phyloP scores from a whole-genome alignment of 30 jellyfish, hydroid and myxozoan genomes.

The Aurelia sp. region DNA sequence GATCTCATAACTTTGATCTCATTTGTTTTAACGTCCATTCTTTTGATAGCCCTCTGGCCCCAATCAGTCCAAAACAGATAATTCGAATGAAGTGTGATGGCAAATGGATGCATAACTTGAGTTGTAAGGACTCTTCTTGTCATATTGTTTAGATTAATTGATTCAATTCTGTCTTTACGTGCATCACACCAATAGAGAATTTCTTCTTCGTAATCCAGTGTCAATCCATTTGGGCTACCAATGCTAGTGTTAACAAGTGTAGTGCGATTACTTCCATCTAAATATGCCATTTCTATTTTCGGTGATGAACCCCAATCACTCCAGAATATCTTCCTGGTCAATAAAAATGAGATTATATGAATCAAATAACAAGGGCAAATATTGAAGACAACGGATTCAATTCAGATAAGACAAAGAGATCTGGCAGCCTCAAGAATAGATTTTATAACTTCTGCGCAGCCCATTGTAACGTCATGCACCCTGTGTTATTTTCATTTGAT shows the following conservation, averaged over 20 bases:
- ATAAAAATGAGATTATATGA: too few species aligned
- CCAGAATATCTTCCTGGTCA: conserved; percentile 84
- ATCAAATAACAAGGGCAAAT: too few species aligned
- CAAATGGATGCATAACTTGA: conserved; percentile 85
- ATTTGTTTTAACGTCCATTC: conserved; percentile 46
- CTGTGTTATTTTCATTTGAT: too few species aligned
- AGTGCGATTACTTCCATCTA: conserved; percentile 82
- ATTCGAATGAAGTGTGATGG: conserved; percentile 45
- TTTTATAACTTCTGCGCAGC: too few species aligned
- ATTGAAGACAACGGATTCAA: too few species aligned
- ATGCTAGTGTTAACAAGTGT: conserved; percentile 47
- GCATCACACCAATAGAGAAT: conserved; percentile 97
- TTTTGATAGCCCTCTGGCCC: conserved; percentile 65
- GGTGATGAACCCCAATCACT: conserved; percentile 97
- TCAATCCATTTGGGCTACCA: conserved; percentile 89
- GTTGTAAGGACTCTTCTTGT: conserved; percentile 38
- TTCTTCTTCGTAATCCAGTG: conserved; percentile 68
- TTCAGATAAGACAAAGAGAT: too few species aligned
- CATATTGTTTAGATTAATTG: conserved; percentile 48
- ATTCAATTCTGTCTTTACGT: conserved; percentile 66
- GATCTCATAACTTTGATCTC: conserved; percentile 51
- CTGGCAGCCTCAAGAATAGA: too few species aligned
- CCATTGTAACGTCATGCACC: too few species aligned
- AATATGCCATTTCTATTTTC: conserved; percentile 71
- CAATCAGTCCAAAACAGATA: conserved; percentile 94